Conservation (phyloP, 2,797 vertebrate species). For the Chiropotes sagulatus region DNA sequence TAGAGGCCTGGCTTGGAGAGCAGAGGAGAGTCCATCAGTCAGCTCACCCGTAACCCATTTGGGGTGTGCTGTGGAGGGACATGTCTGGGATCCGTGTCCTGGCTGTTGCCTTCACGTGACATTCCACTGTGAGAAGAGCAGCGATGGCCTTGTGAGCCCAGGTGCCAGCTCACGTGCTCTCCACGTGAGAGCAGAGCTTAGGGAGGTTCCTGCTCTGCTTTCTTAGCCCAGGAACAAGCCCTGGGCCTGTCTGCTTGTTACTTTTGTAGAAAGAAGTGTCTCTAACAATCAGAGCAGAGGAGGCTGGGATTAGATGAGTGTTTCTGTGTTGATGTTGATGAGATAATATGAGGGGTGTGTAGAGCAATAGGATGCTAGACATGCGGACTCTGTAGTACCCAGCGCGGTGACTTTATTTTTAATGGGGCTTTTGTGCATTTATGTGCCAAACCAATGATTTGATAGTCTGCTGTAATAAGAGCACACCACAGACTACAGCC, state of each 20-base stretch:
- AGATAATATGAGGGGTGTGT: accelerated
- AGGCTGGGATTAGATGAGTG: neutral
- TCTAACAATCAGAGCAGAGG: neutral
- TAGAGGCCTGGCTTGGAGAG: neutral
- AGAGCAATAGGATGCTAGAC: neutral
- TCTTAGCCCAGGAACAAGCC: neutral
- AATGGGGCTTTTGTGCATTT: neutral
- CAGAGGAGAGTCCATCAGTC: neutral
- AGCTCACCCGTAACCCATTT: neutral
- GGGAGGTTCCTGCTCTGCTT: neutral
- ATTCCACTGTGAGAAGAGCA: neutral
- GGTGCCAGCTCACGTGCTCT: neutral
- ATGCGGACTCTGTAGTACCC: neutral
- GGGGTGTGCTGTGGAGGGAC: neutral
- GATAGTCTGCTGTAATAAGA: neutral
- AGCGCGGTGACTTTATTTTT: neutral
- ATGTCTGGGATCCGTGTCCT: neutral
- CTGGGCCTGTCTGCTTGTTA: neutral
- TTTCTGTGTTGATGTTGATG: neutral
- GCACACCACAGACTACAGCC: no score
- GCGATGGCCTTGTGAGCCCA: no score
- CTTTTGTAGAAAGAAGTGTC: neutral
- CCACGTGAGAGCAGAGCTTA: neutral
- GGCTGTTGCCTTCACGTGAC: neutral
- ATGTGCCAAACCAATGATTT: neutral